Percentiles rank a stretch among this genome's conserved stretches.
These are phyloP conservation scores for Ceratosolen fusciceps DNA, from an alignment of 1,140 invertebrate species.

Conservation along the genomic window DNA sequence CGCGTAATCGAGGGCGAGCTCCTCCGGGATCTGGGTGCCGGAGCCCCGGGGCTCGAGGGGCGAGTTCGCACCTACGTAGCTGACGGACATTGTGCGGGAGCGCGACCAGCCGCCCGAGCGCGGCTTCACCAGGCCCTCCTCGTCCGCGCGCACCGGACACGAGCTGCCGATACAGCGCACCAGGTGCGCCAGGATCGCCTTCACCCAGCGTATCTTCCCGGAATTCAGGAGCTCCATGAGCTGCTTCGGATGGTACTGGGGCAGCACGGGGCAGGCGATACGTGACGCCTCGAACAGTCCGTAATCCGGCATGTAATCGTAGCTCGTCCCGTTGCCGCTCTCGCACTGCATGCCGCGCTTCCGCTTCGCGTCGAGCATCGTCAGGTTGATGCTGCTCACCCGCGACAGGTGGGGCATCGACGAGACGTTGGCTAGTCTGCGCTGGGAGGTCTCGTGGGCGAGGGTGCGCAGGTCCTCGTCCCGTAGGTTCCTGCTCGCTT, in stretches of 20 bases:
- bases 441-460: constrained; percentile 79
- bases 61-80: constrained; percentile 78
- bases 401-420: constrained; percentile 86
- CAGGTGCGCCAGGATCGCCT: constrained; percentile 96
- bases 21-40: constrained; percentile 81
- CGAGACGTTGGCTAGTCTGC: constrained; percentile 78
- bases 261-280: constrained; percentile 96
- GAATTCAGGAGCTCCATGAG: constrained; percentile 99
- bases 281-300: constrained; percentile 97
- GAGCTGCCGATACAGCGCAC: constrained; percentile 86
- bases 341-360: constrained; percentile 77
- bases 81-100: constrained; percentile 89
- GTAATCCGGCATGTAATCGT: constrained; percentile 91
- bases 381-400: constrained; percentile 86
- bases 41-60: constrained; percentile 75
- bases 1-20: constrained; percentile 92
- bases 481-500: constrained; percentile 81
- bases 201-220: constrained; percentile 97
- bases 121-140: constrained; percentile 74
- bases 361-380: constrained; percentile 81
- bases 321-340: constrained; percentile 65
- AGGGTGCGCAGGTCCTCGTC: constrained; percentile 85
- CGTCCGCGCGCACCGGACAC: constrained; percentile 74
- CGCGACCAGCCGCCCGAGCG: constrained; percentile 81
- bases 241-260: constrained; percentile 99